Percentiles rank a stretch among this genome's conserved stretches.
These are phyloP conservation scores for Chondrosia reniformis DNA, from an alignment of 37 sponge, comb jelly and placozoan species.

Conservation along the genomic window DNA sequence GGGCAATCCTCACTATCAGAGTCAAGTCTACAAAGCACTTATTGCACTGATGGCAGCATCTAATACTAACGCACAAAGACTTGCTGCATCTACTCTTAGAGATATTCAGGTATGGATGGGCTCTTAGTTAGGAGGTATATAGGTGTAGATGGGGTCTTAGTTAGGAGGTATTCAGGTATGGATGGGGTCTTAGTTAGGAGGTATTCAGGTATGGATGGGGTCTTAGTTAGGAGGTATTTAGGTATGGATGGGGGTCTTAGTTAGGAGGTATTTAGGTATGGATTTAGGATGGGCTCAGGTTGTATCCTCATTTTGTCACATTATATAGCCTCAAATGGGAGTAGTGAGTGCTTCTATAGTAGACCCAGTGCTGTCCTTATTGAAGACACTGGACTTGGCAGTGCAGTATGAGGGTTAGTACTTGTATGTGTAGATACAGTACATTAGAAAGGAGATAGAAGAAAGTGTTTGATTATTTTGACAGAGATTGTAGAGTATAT, in stretches of 20 bases:
- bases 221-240: too few species aligned
- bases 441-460: not conserved
- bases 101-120: conserved; percentile 39
- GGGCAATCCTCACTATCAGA: conserved; percentile 93
- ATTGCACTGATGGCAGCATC: conserved; percentile 75
- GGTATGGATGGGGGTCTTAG: too few species aligned
- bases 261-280: too few species aligned
- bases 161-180: too few species aligned
- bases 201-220: too few species aligned
- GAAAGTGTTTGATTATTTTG: too few species aligned
- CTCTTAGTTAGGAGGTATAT: too few species aligned
- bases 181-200: too few species aligned
- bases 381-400: conserved; percentile 76
- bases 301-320: not conserved
- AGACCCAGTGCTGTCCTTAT: conserved; percentile 78
- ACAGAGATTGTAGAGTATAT: too few species aligned
- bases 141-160: too few species aligned
- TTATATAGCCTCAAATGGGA: conserved; percentile 73
- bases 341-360: conserved; percentile 77
- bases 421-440: not conserved
- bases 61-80: conserved; percentile 69
- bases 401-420: conserved; percentile 88
- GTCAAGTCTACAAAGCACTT: conserved; percentile 86
- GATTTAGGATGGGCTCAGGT: too few species aligned
- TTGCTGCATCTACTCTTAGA: conserved; percentile 78